Base-by-base conservation (phyloP, 1,140 invertebrate species). In the Orussus abietinus region DNA sequence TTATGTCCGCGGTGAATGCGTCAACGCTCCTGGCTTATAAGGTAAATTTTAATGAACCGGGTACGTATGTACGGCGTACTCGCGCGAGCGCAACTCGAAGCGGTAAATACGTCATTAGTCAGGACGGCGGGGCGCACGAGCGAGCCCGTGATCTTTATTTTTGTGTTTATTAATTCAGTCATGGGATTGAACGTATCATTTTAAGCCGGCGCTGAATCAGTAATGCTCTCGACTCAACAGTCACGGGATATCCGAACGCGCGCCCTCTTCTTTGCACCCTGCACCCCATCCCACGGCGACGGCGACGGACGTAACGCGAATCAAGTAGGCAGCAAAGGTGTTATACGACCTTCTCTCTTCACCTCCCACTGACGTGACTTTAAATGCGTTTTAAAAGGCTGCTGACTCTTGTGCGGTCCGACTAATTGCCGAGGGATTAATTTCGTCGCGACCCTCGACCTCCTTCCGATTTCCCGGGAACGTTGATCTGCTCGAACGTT, bases 31-130 rank as follows among this genome's bases (percentile, higher is more conserved):
- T 46, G 53, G 56, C 53, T 63, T 61, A 62, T 63, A 68, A 67
- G 55, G 61, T 58, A 66, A 70, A 70, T 68, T 68, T 70, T 70
- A 70, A 70, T 66, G 67, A 70, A 67, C 54, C 51, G 47, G n/a
- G 37, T 51, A 43, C 54, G 49, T 51, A 59, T 39, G 45, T 49
- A 31, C 31, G 30, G 4, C 52, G 42, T 62, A 55, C 47, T 48
- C 53, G 37, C 52, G 30, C 12, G 30, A 37, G 28, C 40, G 31
- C 44, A 52, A 55, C 55, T 55, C 25, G 52, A 57, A 59, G 46
- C 53, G 47, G 57, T 66, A 67, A 67, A 70, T 67, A 66, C 64
- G 52, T 68, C 63, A 64, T 70, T 70, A 67, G 63, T 58, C 62
- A 61, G 38, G 33, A 45, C 29, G 29, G 43, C 19, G 22, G 41